Base-by-base conservation (phyloP, 2,797 vertebrate genomes). In the Sphenodon punctatus region DNA sequence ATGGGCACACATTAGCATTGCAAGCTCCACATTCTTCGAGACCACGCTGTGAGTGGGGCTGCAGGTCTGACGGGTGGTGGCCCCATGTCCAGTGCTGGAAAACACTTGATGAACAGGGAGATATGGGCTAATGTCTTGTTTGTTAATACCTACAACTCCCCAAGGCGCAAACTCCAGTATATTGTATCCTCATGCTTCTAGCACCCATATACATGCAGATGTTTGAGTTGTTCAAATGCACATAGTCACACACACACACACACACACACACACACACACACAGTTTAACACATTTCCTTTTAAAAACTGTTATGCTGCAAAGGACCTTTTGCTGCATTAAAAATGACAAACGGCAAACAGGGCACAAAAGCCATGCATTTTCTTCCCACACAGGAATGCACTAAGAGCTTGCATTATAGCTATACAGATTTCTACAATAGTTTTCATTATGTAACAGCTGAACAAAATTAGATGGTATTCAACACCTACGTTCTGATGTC, bases 301-400 rank as follows among this genome's bases (percentile, higher is more conserved):
- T 59, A 19, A 78, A 45, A 71, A 51, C 5, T 15, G 2, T 32
- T 61, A 10, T 2, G 82, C 45, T 65, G 25, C 32, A 69, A 1
- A 11, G 34, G 67, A 85, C 58, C 4, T 1, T 38, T 61, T 43
- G 34, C 10, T 68, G 48, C 74, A 78, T 2, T 63, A 60, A 32
- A 56, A 49, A 43, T 19, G 25, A 3, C 70, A 15, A 56, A 80
- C 67, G 64, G 77, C n/a, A 87, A 73, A 71, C 12, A 51, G 30
- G 84, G 71, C 73, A 43, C 6, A 13, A 77, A 34, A 30, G 75
- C 67, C 88, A 85, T 71, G 70, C 56, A 61, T 73, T 55, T 79
- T 53, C 67, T 86, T 89, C 91, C 90, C 88, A 93, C 91, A 87
- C 72, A 87, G 39, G 82, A 88, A 89, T 85, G 81, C 68, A 88